Percentiles rank a stretch among this genome's conserved stretches.
These are phyloP conservation scores for Aurelia aurita complex sp. Pacific DNA, from an alignment of 30 jellyfish, hydroid and myxozoan genomes.

Conservation along the genomic window DNA sequence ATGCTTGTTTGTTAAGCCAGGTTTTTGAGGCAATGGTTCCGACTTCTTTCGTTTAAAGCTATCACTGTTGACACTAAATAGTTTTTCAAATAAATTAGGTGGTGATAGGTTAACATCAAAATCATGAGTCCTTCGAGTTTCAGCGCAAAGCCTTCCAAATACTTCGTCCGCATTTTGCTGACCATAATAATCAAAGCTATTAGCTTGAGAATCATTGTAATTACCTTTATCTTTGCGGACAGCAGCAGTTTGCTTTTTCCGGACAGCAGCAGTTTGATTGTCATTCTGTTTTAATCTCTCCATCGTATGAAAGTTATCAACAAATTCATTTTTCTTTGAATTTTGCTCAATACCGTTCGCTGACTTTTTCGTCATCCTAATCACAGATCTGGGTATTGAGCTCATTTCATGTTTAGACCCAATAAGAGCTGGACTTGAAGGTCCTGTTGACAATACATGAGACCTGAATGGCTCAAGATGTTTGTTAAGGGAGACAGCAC, in stretches of 20 bases:
- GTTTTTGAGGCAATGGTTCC: not conserved
- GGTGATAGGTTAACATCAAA: constrained; percentile 14
- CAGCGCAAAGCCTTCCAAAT: not conserved
- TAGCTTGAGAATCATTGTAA: not conserved
- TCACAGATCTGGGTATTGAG: constrained; percentile 22
- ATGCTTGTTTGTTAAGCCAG: not conserved
- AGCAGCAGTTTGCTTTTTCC: not conserved
- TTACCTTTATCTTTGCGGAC: not conserved
- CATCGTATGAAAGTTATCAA: too few species aligned
- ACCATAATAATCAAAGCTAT: not conserved
- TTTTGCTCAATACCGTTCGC: not conserved
- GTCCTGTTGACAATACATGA: constrained; percentile 3
- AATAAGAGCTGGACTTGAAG: not conserved
- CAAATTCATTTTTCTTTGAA: too few species aligned
- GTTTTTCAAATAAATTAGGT: constrained; percentile 35
- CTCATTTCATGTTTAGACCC: not conserved
- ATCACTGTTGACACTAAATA: constrained; percentile 3
- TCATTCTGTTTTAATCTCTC: too few species aligned
- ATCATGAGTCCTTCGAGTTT: not conserved
- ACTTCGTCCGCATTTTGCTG: not conserved
- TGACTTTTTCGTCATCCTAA: not conserved
- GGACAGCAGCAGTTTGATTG: not conserved
- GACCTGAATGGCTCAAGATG: not conserved
- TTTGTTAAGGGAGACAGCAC: not conserved
- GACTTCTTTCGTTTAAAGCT: not conserved